Conservation (phyloP, 2,888 invertebrate species). For the Pteria penguin region DNA sequence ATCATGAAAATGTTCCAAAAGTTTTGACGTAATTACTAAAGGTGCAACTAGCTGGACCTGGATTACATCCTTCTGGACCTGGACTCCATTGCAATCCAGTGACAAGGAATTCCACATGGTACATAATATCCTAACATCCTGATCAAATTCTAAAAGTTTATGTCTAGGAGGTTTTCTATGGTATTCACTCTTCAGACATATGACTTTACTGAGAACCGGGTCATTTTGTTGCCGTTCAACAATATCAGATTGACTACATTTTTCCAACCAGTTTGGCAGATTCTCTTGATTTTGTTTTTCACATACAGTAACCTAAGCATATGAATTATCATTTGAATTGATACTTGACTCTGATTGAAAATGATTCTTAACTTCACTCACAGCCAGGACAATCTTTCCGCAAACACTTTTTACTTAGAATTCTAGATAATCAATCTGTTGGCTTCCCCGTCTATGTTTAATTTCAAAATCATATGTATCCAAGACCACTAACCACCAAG, state of each 20-base stretch:
- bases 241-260: background rate
- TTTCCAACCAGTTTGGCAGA: too few relatives aligned
- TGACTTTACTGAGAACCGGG: too few relatives aligned
- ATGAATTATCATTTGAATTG: background rate
- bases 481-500: slow-evolving; percentile 5
- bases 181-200: too few relatives aligned
- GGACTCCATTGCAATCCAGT: too few relatives aligned
- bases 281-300: background rate
- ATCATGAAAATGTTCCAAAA: slow-evolving; percentile 22
- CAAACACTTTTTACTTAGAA: background rate
- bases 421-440: slow-evolving; percentile 20
- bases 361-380: too few relatives aligned
- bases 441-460: too few relatives aligned
- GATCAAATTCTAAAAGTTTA: too few relatives aligned
- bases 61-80: background rate
- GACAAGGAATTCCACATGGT: too few relatives aligned
- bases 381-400: background rate
- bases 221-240: slow-evolving; percentile 3
- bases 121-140: too few relatives aligned
- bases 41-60: slow-evolving; percentile 14
- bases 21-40: background rate
- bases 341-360: background rate
- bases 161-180: too few relatives aligned
- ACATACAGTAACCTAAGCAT: too few relatives aligned
- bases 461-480: slow-evolving; percentile 30